Evolutionary conservation across 2,113 vertebrate genomes (phyloP).

Genomic region (Peromyscus maniculatus): DNA sequence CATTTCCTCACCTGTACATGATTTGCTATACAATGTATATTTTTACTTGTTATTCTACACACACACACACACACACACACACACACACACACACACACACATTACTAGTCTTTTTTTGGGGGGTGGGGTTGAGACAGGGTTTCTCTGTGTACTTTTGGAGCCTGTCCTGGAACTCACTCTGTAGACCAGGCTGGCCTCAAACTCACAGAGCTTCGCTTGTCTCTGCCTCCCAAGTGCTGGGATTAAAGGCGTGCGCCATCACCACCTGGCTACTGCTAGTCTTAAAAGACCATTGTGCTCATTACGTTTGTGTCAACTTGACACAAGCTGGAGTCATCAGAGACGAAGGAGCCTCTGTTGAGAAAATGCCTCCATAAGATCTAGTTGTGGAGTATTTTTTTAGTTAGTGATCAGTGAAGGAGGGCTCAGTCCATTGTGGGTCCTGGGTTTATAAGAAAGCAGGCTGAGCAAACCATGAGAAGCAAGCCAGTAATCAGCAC

Average conservation of each 20-base stretch:
- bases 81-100: neutral
- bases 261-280: neutral
- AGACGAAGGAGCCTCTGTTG: neutral
- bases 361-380: neutral
- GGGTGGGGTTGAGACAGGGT: too few relatives aligned
- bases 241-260: too few relatives aligned
- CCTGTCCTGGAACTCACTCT: too few relatives aligned
- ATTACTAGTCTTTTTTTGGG: neutral
- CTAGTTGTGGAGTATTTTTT: neutral
- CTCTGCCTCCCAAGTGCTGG: too few relatives aligned
- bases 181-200: too few relatives aligned
- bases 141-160: too few relatives aligned
- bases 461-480: neutral
- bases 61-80: neutral
- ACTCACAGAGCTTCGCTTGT: too few relatives aligned
- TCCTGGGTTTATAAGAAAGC: neutral
- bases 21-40: neutral
- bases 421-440: neutral
- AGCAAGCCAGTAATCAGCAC: neutral
- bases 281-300: neutral
- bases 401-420: neutral
- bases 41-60: neutral
- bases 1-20: constrained; percentile 1
- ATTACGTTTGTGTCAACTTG: neutral
- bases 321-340: neutral